Base-by-base conservation (phyloP, 2,888 invertebrate genomes). In the Hypsopygia costalis region DNA sequence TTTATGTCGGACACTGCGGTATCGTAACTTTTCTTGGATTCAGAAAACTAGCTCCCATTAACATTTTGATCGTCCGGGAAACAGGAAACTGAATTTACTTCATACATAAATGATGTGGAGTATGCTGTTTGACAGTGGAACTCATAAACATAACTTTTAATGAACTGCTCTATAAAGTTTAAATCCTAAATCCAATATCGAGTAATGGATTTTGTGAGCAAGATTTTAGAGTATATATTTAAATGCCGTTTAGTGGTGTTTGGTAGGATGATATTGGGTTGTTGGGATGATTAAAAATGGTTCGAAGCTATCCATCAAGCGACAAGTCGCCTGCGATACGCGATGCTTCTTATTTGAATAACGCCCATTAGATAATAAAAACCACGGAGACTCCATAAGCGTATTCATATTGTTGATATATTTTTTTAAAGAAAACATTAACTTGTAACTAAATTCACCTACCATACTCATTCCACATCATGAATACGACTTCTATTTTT, bases 221-320 rank as follows among this genome's bases (percentile, higher is more conserved):
- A 16, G 6, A 3, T 1, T 11, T 28, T 34, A 36, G 37, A 41
- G 32, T 33, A 6, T 10, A 27, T 25, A 32, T 45, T 48, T 21
- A 29, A n/a, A 20, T 36, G 39, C 28, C 11, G 12, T 20, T 35
- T 12, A 31, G 32, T 16, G 32, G 47, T 46, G 36, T 48, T 46
- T 54, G 47, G 42, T 47, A 41, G 36, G 35, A 44, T 49, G 46
- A 34, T 41, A 38, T 43, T 20, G 32, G 41, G 37, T 39, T 10
- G 20, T 43, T 43, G 47, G 68, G 65, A 76, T 80, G 80, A 87
- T 85, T 86, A 85, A 85, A 86, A 86, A 79, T 74, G 69, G 71
- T 72, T 68, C 56, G 58, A 57, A 69, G 71, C 76, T 64, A 86
- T 87, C 87, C 76, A 87, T 87, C 86, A 87, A 71, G 58, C 63